These are phyloP conservation scores for Yponomeuta evonymella DNA, from an alignment of 2,888 invertebrate species.

Conservation along the genomic window DNA sequence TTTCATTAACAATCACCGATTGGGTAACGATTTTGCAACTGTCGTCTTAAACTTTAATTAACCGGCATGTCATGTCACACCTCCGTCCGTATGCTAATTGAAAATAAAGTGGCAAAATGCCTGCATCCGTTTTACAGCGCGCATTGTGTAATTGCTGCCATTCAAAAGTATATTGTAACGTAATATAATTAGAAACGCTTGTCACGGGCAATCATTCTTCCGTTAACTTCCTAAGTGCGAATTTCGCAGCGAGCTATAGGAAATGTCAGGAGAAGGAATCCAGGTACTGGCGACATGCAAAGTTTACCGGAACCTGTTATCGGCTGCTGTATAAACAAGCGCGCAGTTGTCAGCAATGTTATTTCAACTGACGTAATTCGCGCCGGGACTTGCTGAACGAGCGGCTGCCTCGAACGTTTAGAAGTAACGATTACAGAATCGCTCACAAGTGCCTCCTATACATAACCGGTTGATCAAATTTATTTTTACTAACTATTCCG, in stretches of 20 bases:
- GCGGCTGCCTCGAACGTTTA: neutral
- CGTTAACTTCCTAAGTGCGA: constrained; percentile 50
- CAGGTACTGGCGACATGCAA: constrained; percentile 1
- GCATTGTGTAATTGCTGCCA: constrained; percentile 46
- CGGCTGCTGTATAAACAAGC: constrained; percentile 5
- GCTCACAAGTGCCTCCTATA: neutral
- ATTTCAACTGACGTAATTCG: constrained; percentile 14
- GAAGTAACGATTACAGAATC: constrained; percentile 8
- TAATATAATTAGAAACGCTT: constrained; percentile 33
- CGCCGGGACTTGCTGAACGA: neutral
- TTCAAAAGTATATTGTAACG: constrained; percentile 38
- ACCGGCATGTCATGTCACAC: constrained; percentile 43
- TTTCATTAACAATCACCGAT: constrained; percentile 41
- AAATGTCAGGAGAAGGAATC: constrained; percentile 42
- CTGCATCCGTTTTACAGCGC: constrained; percentile 28
- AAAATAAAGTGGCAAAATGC: constrained; percentile 38
- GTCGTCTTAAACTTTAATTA: constrained; percentile 50
- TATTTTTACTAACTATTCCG: constrained; percentile 5
- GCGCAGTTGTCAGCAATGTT: constrained; percentile 10
- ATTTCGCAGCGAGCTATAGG: constrained; percentile 53
- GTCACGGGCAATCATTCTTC: constrained; percentile 45
- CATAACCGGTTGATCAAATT: constrained; percentile 12
- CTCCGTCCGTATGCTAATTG: constrained; percentile 32
- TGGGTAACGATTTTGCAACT: constrained; percentile 41
- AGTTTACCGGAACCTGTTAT: constrained; percentile 4